Percentiles rank a stretch among this genome's conserved stretches.
Conservation (phyloP, 2,888 invertebrate genomes). For the Metellina segmentata region DNA sequence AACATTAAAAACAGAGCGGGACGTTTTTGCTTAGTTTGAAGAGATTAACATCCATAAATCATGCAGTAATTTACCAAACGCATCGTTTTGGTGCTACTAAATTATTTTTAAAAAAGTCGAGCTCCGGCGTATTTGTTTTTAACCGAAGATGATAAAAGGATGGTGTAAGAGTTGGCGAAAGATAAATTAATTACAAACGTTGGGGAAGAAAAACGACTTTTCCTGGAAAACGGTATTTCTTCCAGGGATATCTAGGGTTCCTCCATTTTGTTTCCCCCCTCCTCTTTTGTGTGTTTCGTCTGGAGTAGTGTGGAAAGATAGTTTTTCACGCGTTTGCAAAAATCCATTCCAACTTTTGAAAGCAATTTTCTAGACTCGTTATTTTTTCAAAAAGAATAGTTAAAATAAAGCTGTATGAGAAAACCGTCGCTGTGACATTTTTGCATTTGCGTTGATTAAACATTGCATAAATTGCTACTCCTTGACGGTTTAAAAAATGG, state of each 20-base stretch:
- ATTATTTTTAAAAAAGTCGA: constrained; percentile 2
- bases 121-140: neutral
- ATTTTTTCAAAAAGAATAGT: constrained; percentile 2
- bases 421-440: constrained; percentile 33
- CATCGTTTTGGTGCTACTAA: neutral
- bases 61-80: constrained; percentile 17
- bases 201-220: constrained; percentile 16
- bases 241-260: neutral
- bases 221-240: neutral
- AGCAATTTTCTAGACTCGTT: constrained; percentile 41
- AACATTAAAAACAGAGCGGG: neutral
- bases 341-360: constrained; percentile 34
- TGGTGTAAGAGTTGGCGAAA: neutral
- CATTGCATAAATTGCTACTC: constrained; percentile 20
- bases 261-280: neutral
- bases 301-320: no score
- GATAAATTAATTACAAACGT: constrained; percentile 47
- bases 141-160: constrained; percentile 32
- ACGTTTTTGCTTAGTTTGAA: constrained; percentile 4
- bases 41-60: constrained; percentile 34
- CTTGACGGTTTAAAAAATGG: no score
- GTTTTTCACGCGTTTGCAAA: constrained; percentile 13
- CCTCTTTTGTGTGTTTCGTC: neutral
- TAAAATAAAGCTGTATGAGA: constrained; percentile 34
- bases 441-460: constrained; percentile 53